Percentiles rank a stretch among this genome's conserved stretches.
phyloP scores from a whole-genome alignment of 2,888 invertebrate species.

The Cotesia congregata region DNA sequence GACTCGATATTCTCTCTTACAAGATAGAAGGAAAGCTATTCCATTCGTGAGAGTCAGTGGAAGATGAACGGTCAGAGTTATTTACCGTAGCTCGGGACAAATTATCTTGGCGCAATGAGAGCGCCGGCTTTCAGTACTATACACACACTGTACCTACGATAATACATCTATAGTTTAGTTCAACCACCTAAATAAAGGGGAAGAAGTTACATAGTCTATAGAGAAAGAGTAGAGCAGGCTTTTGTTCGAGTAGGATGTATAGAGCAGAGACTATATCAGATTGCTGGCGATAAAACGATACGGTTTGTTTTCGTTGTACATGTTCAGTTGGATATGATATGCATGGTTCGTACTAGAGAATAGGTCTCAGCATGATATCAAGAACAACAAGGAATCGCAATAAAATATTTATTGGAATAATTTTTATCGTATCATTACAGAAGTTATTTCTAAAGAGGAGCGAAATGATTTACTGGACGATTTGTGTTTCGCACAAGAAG shows the following conservation, averaged over 20 bases:
- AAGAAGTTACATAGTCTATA: not conserved
- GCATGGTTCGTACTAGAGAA: not conserved
- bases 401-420: slow-evolving; percentile 3
- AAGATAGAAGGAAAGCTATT: slow-evolving; percentile 18
- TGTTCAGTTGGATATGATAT: not conserved
- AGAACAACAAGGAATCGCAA: slow-evolving; percentile 4
- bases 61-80: slow-evolving; percentile 42
- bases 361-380: slow-evolving; percentile 25
- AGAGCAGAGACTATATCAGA: not conserved
- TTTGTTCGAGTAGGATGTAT: not conserved
- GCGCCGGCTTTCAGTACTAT: slow-evolving; percentile 11
- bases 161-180: not conserved
- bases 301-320: not conserved
- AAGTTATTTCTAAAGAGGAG: not conserved
- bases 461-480: not conserved
- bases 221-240: not conserved
- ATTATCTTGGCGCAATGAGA: slow-evolving; percentile 41
- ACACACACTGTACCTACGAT: not conserved
- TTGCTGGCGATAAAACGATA: slow-evolving; percentile 19
- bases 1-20: slow-evolving; percentile 16
- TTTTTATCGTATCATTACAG: not conserved
- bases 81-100: slow-evolving; percentile 39
- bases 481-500: not conserved
- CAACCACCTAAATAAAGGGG: not conserved
- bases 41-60: slow-evolving; percentile 27